These are phyloP conservation scores for Onychomys torridus DNA, from an alignment of 2,797 vertebrate genomes.

Conservation along the genomic window DNA sequence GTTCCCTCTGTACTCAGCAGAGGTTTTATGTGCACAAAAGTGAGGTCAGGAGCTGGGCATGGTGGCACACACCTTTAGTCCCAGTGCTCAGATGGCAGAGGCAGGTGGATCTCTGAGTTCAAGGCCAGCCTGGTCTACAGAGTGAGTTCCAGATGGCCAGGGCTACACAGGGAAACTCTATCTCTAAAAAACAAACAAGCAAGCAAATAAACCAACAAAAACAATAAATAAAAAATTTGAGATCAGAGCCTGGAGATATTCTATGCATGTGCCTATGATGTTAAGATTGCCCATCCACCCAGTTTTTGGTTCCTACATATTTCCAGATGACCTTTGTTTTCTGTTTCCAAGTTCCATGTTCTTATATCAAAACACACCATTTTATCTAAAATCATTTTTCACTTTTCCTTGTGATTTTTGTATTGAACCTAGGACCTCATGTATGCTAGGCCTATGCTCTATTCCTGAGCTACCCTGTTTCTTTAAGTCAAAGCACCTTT, in stretches of 20 bases:
- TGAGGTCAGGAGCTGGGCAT: background rate
- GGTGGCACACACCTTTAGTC: too few relatives aligned
- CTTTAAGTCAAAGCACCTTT: slow-evolving; percentile 10
- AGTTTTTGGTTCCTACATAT: slow-evolving; percentile 43
- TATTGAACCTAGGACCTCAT: background rate
- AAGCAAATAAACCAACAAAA: background rate
- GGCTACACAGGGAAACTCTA: background rate
- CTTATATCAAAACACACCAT: slow-evolving; percentile 40
- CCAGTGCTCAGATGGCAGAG: background rate
- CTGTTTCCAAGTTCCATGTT: slow-evolving; percentile 50
- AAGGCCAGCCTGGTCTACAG: background rate
- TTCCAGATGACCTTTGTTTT: slow-evolving; percentile 61
- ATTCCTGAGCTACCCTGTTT: background rate
- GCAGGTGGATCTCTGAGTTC: background rate
- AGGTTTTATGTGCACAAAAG: slow-evolving; percentile 14
- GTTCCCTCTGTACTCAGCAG: slow-evolving; percentile 43
- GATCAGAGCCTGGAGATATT: background rate
- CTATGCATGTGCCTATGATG: background rate
- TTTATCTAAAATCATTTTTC: slow-evolving; percentile 56
- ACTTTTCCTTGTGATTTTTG: background rate
- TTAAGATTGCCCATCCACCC: slow-evolving; percentile 42
- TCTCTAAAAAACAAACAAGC: background rate
- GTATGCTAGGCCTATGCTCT: background rate
- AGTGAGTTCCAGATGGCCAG: background rate
- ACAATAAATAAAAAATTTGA: background rate